Conservation (phyloP, 2,113 vertebrate species). For the Pangasianodon gigas region DNA sequence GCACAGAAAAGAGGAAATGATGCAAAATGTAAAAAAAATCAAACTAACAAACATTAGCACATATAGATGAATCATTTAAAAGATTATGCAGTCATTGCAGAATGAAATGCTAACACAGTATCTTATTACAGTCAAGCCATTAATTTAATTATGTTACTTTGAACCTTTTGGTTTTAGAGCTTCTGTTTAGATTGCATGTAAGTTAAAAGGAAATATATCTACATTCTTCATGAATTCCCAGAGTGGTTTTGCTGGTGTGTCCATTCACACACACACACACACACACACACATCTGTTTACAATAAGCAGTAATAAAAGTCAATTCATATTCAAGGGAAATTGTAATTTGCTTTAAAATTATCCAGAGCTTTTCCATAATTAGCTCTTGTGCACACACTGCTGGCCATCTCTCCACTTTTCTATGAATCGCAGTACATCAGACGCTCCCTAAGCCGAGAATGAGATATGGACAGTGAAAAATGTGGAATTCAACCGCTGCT, state of each 20-base stretch:
- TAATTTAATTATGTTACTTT: background rate
- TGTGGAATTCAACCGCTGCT: conserved; percentile 55
- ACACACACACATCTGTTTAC: background rate
- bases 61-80: background rate
- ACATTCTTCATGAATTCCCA: background rate
- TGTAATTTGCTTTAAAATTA: background rate
- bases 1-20: background rate
- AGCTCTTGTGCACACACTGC: background rate
- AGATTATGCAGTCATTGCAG: background rate
- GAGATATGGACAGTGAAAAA: conserved; percentile 42
- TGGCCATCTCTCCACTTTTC: conserved; percentile 46
- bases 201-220: background rate
- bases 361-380: conserved; percentile 40
- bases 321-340: background rate
- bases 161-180: too few species aligned
- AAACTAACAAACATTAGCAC: background rate
- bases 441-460: conserved; percentile 53
- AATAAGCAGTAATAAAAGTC: background rate
- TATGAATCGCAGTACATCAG: conserved; percentile 13
- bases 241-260: too few species aligned
- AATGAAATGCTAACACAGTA: background rate
- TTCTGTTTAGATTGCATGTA: background rate
- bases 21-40: background rate
- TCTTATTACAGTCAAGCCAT: background rate
- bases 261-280: background rate